Evolutionary conservation across 2,113 vertebrate species (phyloP).

Genomic region (Pygoscelis adeliae): DNA sequence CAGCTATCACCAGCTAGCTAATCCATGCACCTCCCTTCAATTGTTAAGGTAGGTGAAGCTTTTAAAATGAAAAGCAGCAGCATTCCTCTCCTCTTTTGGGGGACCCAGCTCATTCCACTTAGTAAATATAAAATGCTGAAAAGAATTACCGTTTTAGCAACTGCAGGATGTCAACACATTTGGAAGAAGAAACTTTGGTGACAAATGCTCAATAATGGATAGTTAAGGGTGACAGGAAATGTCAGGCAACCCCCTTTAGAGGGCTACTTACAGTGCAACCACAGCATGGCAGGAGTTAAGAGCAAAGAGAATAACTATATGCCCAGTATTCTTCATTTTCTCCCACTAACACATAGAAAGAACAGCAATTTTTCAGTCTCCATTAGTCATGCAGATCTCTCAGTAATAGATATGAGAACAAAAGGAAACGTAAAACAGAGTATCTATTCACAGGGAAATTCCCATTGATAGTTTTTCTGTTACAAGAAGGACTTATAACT

Average conservation of each 20-base stretch:
- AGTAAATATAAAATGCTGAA: background rate
- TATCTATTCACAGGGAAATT: background rate
- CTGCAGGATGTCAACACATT: background rate
- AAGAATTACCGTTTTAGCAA: background rate
- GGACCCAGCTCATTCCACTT: background rate
- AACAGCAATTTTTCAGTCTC: background rate
- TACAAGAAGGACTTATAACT: background rate
- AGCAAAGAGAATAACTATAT: background rate
- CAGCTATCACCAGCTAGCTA: background rate
- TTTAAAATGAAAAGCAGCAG: background rate
- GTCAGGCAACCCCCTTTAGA: background rate
- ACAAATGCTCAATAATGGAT: background rate
- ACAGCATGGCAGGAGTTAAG: background rate
- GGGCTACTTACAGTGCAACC: background rate
- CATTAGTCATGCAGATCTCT: background rate
- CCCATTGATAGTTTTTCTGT: background rate
- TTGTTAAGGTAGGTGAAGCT: background rate
- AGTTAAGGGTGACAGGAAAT: background rate
- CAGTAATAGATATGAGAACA: background rate
- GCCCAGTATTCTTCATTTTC: background rate
- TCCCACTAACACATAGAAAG: background rate
- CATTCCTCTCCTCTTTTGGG: background rate
- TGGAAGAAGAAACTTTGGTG: background rate
- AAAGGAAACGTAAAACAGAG: background rate
- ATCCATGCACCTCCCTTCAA: background rate